Percentiles rank a stretch among this genome's conserved stretches.
phyloP scores from a whole-genome alignment of 2,797 vertebrate species.

The Pipistrellus nathusii region DNA sequence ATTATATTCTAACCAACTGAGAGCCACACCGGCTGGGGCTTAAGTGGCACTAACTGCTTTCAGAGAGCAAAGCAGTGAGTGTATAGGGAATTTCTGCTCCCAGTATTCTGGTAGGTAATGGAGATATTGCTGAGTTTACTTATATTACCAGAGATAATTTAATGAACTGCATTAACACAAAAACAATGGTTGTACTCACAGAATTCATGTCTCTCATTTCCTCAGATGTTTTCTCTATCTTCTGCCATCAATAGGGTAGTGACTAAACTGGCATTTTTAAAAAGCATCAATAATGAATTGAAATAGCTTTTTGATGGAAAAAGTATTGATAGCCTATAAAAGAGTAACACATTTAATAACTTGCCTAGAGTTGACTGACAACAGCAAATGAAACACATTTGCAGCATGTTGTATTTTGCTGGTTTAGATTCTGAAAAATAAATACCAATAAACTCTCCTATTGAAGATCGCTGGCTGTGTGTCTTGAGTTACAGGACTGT shows the following conservation, averaged over 20 bases:
- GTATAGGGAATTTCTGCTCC: neutral
- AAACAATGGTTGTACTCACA: neutral
- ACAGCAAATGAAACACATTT: conserved; percentile 68
- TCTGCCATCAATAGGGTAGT: neutral
- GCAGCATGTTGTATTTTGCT: conserved; percentile 59
- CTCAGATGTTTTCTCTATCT: conserved; percentile 30
- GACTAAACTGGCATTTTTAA: conserved; percentile 24
- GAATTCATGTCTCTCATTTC: conserved; percentile 21
- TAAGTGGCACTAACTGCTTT: neutral
- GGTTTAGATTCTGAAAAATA: conserved; percentile 59
- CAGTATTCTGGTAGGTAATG: neutral
- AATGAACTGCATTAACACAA: conserved; percentile 18
- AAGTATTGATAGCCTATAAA: conserved; percentile 63
- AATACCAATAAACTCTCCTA: conserved; percentile 56
- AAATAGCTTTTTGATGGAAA: conserved; percentile 73
- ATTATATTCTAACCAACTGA: neutral
- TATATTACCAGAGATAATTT: neutral
- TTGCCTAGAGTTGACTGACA: conserved; percentile 32
- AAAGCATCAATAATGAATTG: conserved; percentile 64
- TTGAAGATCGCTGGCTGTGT: conserved; percentile 1
- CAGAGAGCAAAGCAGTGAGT: neutral
- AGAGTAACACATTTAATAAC: conserved; percentile 6
- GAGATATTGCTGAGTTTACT: neutral
- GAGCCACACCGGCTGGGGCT: neutral
- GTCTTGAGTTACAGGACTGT: conserved; percentile 1